A percentile compares a stretch with the other conserved stretches of the same genome.
Evolutionary conservation across 92 coral and sea anemone species (phyloP).

Genomic region (Siderastrea siderea): DNA sequence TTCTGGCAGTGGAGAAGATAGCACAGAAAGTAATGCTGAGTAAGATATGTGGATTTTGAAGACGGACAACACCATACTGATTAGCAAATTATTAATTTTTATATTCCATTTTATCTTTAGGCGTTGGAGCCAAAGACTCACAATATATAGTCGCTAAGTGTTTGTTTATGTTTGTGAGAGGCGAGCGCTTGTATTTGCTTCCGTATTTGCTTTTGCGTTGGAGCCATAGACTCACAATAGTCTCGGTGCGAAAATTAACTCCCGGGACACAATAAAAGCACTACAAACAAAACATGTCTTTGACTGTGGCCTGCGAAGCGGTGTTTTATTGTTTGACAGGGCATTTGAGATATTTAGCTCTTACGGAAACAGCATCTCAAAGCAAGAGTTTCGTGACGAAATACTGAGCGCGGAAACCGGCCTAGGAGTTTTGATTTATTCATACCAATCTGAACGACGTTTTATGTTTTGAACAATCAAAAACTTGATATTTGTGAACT

Average conservation of each 20-base stretch:
- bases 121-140: neutral
- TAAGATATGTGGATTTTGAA: neutral
- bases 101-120: slow-evolving; percentile 21
- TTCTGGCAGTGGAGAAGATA: too few species aligned
- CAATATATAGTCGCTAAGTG: too few species aligned
- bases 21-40: too few species aligned
- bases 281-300: too few species aligned
- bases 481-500: slow-evolving; percentile 52
- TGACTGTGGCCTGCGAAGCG: slow-evolving; percentile 39
- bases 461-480: slow-evolving; percentile 36
- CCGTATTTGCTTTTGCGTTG: too few species aligned
- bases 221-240: too few species aligned
- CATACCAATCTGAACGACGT: slow-evolving; percentile 39
- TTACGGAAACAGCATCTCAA: slow-evolving; percentile 20
- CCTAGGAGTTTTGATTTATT: slow-evolving; percentile 26
- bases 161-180: too few species aligned
- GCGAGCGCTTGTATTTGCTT: too few species aligned
- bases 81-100: neutral
- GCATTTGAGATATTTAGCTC: slow-evolving; percentile 25
- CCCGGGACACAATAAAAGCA: too few species aligned
- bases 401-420: slow-evolving; percentile 15
- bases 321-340: slow-evolving; percentile 41
- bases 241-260: too few species aligned
- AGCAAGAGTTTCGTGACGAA: slow-evolving; percentile 35
- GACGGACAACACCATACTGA: slow-evolving; percentile 15